A percentile compares a stretch with the other conserved stretches of the same genome.
Evolutionary conservation across 2,888 invertebrate genomes (phyloP).

Genomic region (Monoplex corrugatus): DNA sequence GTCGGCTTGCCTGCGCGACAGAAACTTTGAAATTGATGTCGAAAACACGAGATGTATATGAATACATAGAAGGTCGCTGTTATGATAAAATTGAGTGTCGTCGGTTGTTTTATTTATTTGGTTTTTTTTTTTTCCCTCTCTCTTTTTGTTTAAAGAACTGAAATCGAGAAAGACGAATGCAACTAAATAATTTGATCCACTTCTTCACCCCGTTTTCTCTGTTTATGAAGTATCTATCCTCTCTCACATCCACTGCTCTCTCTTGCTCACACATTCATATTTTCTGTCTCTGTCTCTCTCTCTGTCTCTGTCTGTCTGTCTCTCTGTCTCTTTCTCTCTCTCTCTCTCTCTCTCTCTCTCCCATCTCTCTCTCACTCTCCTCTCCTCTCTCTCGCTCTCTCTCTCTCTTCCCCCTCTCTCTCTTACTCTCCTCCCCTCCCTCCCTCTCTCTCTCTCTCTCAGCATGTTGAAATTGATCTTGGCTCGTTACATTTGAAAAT

Average conservation of each 20-base stretch:
- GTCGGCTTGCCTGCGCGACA: too few species aligned
- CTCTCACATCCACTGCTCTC: too few species aligned
- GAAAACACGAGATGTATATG: too few species aligned
- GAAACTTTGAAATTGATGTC: too few species aligned
- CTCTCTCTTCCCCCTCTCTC: not conserved
- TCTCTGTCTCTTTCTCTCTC: not conserved
- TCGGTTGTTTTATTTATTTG: too few species aligned
- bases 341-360: not conserved
- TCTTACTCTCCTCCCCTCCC: not conserved
- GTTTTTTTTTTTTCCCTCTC: not conserved
- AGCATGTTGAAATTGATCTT: not conserved
- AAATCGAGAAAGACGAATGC: too few species aligned
- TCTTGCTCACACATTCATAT: too few species aligned
- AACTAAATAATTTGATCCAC: too few species aligned
- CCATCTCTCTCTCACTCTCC: not conserved
- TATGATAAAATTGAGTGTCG: too few species aligned
- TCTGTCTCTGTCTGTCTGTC: not conserved
- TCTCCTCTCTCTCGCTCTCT: not conserved
- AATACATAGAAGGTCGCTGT: too few species aligned
- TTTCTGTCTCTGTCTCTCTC: not conserved
- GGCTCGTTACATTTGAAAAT: not conserved
- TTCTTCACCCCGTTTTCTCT: too few species aligned
- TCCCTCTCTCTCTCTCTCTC: not conserved
- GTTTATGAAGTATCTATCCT: too few species aligned
- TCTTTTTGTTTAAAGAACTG: not conserved